These are phyloP conservation scores for Cliona cf. orientalis DNA, from an alignment of 37 sponge, comb jelly and placozoan species.

Conservation along the genomic window DNA sequence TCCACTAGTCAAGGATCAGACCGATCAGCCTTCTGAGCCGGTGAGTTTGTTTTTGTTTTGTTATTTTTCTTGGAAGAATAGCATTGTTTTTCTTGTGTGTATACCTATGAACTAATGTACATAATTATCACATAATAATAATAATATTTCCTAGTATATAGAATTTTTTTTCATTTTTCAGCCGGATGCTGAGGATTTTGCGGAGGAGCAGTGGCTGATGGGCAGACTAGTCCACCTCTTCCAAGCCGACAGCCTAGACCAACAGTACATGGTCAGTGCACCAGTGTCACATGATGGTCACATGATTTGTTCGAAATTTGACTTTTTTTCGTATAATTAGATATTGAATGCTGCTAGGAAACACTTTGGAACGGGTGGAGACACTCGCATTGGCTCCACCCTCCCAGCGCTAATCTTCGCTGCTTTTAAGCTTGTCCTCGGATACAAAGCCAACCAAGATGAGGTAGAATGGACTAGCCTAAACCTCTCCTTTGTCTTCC, in stretches of 20 bases:
- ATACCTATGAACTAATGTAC: too few relatives aligned
- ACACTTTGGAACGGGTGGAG: slow-evolving; percentile 88
- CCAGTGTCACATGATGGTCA: slow-evolving; percentile 9
- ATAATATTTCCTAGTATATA: background rate
- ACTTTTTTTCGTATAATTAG: slow-evolving; percentile 42
- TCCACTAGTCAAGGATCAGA: slow-evolving; percentile 83
- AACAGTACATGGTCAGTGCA: slow-evolving; percentile 86
- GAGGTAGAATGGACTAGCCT: slow-evolving; percentile 44
- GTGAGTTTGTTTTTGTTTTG: slow-evolving; percentile 19
- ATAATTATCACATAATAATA: too few relatives aligned
- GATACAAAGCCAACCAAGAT: slow-evolving; percentile 70
- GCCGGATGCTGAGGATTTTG: slow-evolving; percentile 95
- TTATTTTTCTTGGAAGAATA: background rate
- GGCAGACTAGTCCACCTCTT: slow-evolving; percentile 88
- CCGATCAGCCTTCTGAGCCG: slow-evolving; percentile 77
- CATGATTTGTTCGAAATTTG: background rate
- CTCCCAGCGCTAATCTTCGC: slow-evolving; percentile 92
- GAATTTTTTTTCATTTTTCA: background rate
- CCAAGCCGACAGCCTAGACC: slow-evolving; percentile 78
- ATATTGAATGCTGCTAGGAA: slow-evolving; percentile 87
- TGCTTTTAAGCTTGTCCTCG: slow-evolving; percentile 76
- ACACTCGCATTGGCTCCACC: slow-evolving; percentile 75
- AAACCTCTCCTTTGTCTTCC: background rate
- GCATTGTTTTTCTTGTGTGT: background rate
- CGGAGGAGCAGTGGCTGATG: slow-evolving; percentile 89